Base-by-base conservation (phyloP, 2,888 invertebrate genomes). In the Gryllus longicercus region DNA sequence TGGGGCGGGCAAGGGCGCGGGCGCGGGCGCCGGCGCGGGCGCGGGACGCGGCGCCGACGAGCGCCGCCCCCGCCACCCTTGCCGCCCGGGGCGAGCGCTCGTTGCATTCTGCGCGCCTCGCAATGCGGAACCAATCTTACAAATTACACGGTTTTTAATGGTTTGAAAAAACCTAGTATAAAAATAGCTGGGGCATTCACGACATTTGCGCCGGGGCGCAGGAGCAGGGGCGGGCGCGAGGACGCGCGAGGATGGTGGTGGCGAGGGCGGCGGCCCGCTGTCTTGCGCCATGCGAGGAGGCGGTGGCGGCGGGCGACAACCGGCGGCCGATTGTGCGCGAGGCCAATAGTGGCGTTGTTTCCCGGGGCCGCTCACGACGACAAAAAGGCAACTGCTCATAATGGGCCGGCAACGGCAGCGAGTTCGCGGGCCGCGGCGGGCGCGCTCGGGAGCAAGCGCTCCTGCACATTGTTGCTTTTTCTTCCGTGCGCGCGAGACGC, bases 81-180 rank as follows among this genome's bases (percentile, higher is more conserved):
- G 63, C 63, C 63, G 63, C 63, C 63, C 14, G 63, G 63, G 63
- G 63, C 63, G 63, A 63, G 63, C 63, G n/a, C 63, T 63, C 63
- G 63, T n/a, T 63, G 63, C 63, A 63, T 63, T 63, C 63, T 63
- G 63, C 63, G 63, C n/a, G 63, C 63, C 63, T 63, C 63, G 75
- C 80, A 51, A 50, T 74, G 79, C 77, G 82, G 79, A 80, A 82
- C 78, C 82, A 82, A 82, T 81, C 81, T 82, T 82, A 82, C 82
- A 80, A 81, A 82, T 82, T 81, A 76, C 80, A 79, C 77, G 77
- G 75, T 49, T 81, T 79, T 51, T 50, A 63, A 63, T 63, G 63
- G 14, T 63, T 63, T 63, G 63, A 63, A 63, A 63, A 63, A 63
- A 63, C 14, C 63, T 63, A 63, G 63, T 18, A 63, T 63, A 63